Conservation (phyloP, 2,888 invertebrate species). For the Scaptomyza flava region DNA sequence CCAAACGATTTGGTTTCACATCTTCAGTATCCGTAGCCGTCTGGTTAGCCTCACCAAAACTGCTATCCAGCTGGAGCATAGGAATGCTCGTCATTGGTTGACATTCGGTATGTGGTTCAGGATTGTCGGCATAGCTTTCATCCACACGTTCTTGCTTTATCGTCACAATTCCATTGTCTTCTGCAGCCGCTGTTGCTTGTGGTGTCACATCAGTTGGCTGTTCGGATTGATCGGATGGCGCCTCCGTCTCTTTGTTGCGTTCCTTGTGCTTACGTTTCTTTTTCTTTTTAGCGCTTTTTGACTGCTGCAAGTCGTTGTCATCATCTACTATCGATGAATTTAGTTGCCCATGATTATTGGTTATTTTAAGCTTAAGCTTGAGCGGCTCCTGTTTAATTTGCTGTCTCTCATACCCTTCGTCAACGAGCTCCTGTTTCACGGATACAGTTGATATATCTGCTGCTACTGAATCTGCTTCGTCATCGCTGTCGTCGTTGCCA, state of each 20-base stretch:
- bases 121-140: conserved; percentile 34
- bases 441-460: conserved; percentile 27
- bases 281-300: conserved; percentile 77
- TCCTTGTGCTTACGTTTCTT: conserved; percentile 81
- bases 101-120: conserved; percentile 11
- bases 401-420: conserved; percentile 38
- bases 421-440: conserved; percentile 72
- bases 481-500: conserved; percentile 50
- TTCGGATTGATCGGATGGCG: background rate
- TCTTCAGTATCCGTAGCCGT: conserved; percentile 53
- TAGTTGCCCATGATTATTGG: conserved; percentile 83
- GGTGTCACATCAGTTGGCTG: conserved; percentile 4
- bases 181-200: background rate
- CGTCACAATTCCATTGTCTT: conserved; percentile 39
- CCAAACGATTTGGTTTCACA: conserved; percentile 80
- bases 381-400: conserved; percentile 60
- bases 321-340: conserved; percentile 83
- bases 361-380: conserved; percentile 83
- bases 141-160: conserved; percentile 77
- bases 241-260: conserved; percentile 46
- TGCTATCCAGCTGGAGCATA: conserved; percentile 72
- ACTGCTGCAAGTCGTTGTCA: conserved; percentile 52
- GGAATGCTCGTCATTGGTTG: conserved; percentile 78
- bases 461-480: conserved; percentile 37
- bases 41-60: conserved; percentile 42